These are phyloP conservation scores for Nycteola revayana DNA, from an alignment of 2,888 invertebrate species.

Conservation along the genomic window DNA sequence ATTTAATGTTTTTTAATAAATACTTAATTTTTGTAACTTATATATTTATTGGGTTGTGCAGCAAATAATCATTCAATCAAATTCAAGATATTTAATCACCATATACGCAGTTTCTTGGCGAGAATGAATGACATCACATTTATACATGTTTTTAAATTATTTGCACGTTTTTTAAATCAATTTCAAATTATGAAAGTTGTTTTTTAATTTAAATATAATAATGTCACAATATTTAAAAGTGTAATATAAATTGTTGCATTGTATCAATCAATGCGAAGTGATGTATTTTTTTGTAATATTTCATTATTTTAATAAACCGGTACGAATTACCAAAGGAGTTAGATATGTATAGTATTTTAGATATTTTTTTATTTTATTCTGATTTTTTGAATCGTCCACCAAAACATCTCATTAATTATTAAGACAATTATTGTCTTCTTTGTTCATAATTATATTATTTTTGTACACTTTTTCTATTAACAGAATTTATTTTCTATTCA, in stretches of 20 bases:
- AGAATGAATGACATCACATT: background rate
- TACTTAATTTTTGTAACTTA: too few relatives aligned
- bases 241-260: constrained; percentile 55
- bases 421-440: constrained; percentile 16
- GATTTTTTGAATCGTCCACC: constrained; percentile 19
- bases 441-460: constrained; percentile 39
- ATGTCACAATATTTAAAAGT: constrained; percentile 52
- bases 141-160: background rate
- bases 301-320: constrained; percentile 71
- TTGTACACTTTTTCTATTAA: constrained; percentile 43
- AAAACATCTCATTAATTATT: constrained; percentile 27
- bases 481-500: constrained; percentile 41
- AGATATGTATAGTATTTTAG: constrained; percentile 72
- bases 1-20: too few relatives aligned
- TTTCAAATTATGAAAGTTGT: background rate
- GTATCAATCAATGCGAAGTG: constrained; percentile 50
- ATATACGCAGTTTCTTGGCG: too few relatives aligned
- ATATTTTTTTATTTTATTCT: constrained; percentile 53
- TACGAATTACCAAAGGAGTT: constrained; percentile 79
- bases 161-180: too few relatives aligned
- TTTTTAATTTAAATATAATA: constrained; percentile 10
- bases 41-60: too few relatives aligned
- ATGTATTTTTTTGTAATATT: constrained; percentile 51
- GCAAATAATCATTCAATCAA: too few relatives aligned
- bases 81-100: too few relatives aligned